Conservation (phyloP, 2,888 invertebrate genomes). For the Pseudococcus jackbeardsleyi region DNA sequence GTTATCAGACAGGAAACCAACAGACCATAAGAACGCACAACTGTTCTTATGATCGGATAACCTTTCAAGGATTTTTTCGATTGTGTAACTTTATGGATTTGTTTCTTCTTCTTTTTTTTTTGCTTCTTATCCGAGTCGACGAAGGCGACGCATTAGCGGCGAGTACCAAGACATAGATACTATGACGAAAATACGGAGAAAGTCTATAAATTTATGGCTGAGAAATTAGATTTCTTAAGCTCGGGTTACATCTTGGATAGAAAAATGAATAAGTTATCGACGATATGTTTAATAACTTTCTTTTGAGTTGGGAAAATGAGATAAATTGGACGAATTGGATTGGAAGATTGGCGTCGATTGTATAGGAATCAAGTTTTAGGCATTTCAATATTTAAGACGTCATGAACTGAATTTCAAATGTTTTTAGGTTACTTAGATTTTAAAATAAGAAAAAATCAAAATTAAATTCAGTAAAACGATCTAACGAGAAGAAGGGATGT, state of each 20-base stretch:
- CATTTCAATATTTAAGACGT: too few species aligned
- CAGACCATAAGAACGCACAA: not conserved
- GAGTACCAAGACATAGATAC: not conserved
- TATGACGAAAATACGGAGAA: not conserved
- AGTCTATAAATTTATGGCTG: not conserved
- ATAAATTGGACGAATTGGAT: not conserved
- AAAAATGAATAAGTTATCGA: not conserved
- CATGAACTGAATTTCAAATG: too few species aligned
- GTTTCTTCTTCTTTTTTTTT: not conserved
- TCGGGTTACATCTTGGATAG: not conserved
- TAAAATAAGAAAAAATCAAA: too few species aligned
- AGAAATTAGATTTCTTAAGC: constrained; percentile 1
- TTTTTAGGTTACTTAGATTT: too few species aligned
- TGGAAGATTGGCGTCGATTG: not conserved
- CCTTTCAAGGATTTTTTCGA: constrained; percentile 45
- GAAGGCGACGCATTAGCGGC: not conserved
- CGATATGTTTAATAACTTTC: not conserved
- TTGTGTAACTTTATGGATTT: constrained; percentile 23
- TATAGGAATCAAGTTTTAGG: too few species aligned
- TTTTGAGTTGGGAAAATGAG: not conserved
- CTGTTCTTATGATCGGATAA: constrained; percentile 22
- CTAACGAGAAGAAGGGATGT: too few species aligned
- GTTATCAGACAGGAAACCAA: constrained; percentile 44
- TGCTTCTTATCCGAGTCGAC: not conserved
- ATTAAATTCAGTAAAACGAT: too few species aligned